Conservation (phyloP, 2,888 invertebrate species). For the Omphaloscelis lunosa region DNA sequence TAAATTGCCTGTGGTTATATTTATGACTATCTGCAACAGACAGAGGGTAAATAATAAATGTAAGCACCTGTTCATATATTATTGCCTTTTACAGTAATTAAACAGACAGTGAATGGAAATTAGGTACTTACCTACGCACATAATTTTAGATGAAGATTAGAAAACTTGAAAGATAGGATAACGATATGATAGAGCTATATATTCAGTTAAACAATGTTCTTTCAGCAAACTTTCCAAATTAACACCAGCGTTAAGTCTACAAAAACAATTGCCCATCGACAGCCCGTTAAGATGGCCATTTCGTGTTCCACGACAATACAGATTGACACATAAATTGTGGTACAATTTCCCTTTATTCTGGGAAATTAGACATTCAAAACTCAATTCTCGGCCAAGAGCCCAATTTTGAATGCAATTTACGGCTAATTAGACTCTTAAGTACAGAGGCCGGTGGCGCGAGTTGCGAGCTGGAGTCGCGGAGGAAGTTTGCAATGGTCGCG, state of each 20-base stretch:
- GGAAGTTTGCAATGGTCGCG: constrained; percentile 82
- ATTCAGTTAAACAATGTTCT: constrained; percentile 32
- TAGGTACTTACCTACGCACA: not conserved
- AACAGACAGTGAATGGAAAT: not conserved
- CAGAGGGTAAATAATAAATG: constrained; percentile 15
- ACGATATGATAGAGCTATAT: not conserved
- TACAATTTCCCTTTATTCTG: constrained; percentile 84
- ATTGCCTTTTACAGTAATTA: not conserved
- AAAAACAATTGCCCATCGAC: constrained; percentile 64
- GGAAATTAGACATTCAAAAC: constrained; percentile 88
- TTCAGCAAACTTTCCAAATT: constrained; percentile 46
- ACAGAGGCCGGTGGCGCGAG: constrained; percentile 77
- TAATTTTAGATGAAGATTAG: not conserved
- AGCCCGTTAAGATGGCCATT: constrained; percentile 62
- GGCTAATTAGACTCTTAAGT: constrained; percentile 88
- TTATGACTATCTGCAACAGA: constrained; percentile 6
- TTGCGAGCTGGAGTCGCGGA: constrained; percentile 68
- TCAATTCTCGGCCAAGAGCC: constrained; percentile 86
- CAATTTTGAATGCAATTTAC: constrained; percentile 88
- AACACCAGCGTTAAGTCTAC: constrained; percentile 56
- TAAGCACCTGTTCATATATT: constrained; percentile 2
- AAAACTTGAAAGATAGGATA: not conserved
- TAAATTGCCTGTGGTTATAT: constrained; percentile 2
- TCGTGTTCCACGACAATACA: constrained; percentile 75
- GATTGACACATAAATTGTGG: constrained; percentile 83